Conservation (phyloP, 2,888 invertebrate genomes). For the Glyphotaelius pellucidus region DNA sequence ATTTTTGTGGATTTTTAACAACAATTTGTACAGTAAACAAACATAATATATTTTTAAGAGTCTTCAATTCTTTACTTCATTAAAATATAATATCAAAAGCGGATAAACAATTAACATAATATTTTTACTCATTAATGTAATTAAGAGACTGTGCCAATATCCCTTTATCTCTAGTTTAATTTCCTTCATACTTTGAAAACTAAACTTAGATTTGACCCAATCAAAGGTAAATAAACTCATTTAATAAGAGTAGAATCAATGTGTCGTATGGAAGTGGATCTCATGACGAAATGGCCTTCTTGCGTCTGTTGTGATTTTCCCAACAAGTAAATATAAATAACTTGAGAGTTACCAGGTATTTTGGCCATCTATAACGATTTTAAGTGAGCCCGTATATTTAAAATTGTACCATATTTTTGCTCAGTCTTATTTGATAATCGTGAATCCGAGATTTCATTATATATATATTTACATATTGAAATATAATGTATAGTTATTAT, state of each 20-base stretch:
- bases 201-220: background rate
- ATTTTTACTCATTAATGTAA: conserved; percentile 33
- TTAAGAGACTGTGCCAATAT: conserved; percentile 46
- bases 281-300: background rate
- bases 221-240: conserved; percentile 37
- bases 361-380: conserved; percentile 50
- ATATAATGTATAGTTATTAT: background rate
- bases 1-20: conserved; percentile 2
- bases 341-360: conserved; percentile 50
- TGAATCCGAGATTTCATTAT: conserved; percentile 46
- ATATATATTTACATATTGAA: conserved; percentile 29
- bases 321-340: conserved; percentile 47
- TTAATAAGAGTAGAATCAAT: conserved; percentile 3
- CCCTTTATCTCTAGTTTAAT: background rate
- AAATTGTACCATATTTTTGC: conserved; percentile 47
- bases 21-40: background rate
- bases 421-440: conserved; percentile 44
- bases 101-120: conserved; percentile 16
- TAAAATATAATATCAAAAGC: background rate
- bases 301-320: conserved; percentile 20
- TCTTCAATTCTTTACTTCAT: background rate
- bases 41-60: background rate
- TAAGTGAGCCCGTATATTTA: conserved; percentile 35
- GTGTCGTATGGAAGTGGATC: background rate
- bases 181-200: background rate